Base-by-base conservation (phyloP, 2,113 vertebrate genomes). In the Oreotrochilus melanogaster region DNA sequence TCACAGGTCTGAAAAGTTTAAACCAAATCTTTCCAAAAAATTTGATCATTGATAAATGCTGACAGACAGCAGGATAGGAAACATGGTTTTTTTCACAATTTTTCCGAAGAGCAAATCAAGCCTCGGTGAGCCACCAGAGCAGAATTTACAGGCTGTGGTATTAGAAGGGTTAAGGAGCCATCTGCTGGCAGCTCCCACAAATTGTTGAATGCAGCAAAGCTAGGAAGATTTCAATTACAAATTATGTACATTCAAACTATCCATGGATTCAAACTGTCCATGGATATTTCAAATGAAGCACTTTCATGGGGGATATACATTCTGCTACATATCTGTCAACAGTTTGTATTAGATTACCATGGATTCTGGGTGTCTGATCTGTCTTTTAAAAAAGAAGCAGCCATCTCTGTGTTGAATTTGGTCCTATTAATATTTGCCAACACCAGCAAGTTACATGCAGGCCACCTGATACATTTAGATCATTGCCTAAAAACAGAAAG, bases 131-230 rank as follows among this genome's bases (percentile, higher is more conserved):
- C 51, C 62, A 33, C 6, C 15, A 4, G 19, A 35, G 14, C 2
- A 27, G 8, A 2, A 27, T 53, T 66, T 23, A 6, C 56, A 21
- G 48, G 33, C 78, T 56, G 74, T 7, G 86, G 94, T 72, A 97
- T 98, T 87, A 94, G 89, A 92, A 79, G 97, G 93, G 78, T 96
- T 95, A 95, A 98, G 97, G 98, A 94, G 98, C 98, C 98, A 98
- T 97, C 98, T 98, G 81, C 97, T 98, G 98, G 97, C 91, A n/a
- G 58, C 27, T 50, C 24, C 4, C 3, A 83, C 65, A 89, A 97
- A 97, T 45, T 60, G 70, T 71, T 79, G 60, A 5, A n/a, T 10
- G 66, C 43, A 51, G 81, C 93, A 84, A 71, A 82, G 87, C 54
- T 7, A 91, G 69, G 90, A 95, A 96, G 80, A 86, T 92, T 95